phyloP scores from a whole-genome alignment of 1,140 invertebrate genomes.

The Notospermus geniculatus region DNA sequence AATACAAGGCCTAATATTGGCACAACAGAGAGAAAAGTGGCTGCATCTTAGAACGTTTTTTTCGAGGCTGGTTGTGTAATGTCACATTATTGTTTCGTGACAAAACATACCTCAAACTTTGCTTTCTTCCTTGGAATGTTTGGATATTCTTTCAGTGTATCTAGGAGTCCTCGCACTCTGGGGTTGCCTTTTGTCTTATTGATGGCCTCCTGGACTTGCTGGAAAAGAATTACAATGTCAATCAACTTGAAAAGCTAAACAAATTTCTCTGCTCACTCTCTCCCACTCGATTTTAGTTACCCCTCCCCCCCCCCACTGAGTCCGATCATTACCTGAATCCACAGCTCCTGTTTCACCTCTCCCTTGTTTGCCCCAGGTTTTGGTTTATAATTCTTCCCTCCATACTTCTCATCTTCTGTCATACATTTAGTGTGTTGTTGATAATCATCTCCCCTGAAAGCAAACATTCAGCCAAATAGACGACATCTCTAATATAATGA shows the following conservation, averaged over 20 bases:
- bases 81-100: too few species aligned
- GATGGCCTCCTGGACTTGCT: conserved; percentile 69
- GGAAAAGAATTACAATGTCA: conserved; percentile 26
- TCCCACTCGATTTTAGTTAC: too few species aligned
- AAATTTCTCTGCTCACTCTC: too few species aligned
- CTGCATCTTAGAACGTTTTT: too few species aligned
- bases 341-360: conserved; percentile 83
- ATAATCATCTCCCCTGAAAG: conserved; percentile 75
- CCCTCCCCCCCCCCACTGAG: too few species aligned
- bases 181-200: conserved; percentile 61
- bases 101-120: conserved; percentile 66
- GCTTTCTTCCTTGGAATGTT: conserved; percentile 90
- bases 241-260: too few species aligned
- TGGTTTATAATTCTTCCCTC: conserved; percentile 75
- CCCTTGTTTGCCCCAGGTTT: conserved; percentile 78
- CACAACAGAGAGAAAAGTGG: conserved; percentile 7
- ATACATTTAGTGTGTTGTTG: conserved; percentile 85
- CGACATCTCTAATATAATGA: background rate
- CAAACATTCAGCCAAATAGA: conserved; percentile 21
- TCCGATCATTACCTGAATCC: conserved; percentile 87
- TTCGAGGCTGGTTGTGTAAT: too few species aligned
- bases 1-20: background rate
- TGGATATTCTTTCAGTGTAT: conserved; percentile 70
- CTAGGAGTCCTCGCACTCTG: conserved; percentile 65
- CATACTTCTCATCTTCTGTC: conserved; percentile 86